Conservation (phyloP, 1,140 invertebrate genomes). For the Notospermus geniculatus region DNA sequence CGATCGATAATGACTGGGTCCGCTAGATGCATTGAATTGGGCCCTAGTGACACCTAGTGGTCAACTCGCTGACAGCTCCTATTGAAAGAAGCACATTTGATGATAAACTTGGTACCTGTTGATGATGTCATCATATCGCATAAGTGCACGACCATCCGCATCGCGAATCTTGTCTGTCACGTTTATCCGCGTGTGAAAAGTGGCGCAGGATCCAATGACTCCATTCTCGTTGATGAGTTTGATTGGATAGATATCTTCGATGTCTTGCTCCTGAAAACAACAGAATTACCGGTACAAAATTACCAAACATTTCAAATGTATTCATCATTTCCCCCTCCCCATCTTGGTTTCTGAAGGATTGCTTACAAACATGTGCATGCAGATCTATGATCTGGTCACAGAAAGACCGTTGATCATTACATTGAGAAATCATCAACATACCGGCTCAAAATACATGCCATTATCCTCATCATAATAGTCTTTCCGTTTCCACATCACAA, state of each 20-base stretch:
- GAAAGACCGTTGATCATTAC: not conserved
- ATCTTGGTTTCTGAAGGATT: not conserved
- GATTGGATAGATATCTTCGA: slow-evolving; percentile 66
- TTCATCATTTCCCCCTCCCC: not conserved
- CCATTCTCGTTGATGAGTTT: slow-evolving; percentile 39
- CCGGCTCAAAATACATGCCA: slow-evolving; percentile 60
- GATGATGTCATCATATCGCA: slow-evolving; percentile 11
- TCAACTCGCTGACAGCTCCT: too few species aligned
- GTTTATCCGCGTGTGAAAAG: slow-evolving; percentile 60
- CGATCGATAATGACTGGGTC: too few species aligned
- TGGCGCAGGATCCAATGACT: slow-evolving; percentile 68
- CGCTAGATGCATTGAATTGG: too few species aligned
- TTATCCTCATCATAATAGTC: slow-evolving; percentile 62
- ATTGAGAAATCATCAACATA: slow-evolving; percentile 35
- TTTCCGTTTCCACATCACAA: slow-evolving; percentile 66
- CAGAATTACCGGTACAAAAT: not conserved
- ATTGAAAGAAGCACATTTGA: not conserved
- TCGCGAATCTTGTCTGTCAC: slow-evolving; percentile 51
- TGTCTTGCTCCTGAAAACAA: slow-evolving; percentile 2
- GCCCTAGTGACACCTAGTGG: too few species aligned
- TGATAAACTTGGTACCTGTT: slow-evolving; percentile 33
- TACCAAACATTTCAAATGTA: not conserved
- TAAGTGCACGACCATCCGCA: slow-evolving; percentile 6
- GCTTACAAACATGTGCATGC: not conserved
- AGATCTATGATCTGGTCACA: not conserved